Evolutionary conservation across 1,140 invertebrate species (phyloP).

Genomic region (Cherax quadricarinatus): DNA sequence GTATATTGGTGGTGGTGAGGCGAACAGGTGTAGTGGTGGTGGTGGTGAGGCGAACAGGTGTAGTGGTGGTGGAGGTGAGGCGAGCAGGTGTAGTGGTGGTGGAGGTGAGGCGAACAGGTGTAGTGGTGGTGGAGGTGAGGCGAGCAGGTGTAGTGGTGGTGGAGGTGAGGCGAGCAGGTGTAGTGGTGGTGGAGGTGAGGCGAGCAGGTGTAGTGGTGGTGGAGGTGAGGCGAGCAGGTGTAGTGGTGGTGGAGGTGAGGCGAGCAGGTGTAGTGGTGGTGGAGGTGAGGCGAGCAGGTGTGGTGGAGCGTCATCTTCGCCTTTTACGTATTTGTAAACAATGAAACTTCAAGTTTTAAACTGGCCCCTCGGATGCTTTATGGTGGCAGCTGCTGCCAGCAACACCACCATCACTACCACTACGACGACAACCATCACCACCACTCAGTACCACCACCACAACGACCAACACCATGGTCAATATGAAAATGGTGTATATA

Average conservation of each 20-base stretch:
- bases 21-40: not conserved
- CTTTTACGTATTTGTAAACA: constrained; percentile 45
- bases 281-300: not conserved
- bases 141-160: too few species aligned
- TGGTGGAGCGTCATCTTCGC: not conserved
- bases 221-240: not conserved
- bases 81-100: not conserved
- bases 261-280: not conserved
- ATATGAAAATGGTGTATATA: too few species aligned
- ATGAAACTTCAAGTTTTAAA: constrained; percentile 43
- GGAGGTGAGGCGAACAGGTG: too few species aligned
- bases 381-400: not conserved
- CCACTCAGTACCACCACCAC: not conserved
- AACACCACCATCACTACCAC: not conserved
- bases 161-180: not conserved
- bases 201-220: not conserved
- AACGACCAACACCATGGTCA: not conserved
- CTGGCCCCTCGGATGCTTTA: not conserved
- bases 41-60: not conserved
- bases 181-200: not conserved
- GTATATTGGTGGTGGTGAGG: not conserved
- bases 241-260: not conserved
- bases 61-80: not conserved
- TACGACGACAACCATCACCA: not conserved
- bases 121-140: not conserved